Base-by-base conservation (phyloP, 2,113 vertebrate genomes). In the Malaclemys terrapin region DNA sequence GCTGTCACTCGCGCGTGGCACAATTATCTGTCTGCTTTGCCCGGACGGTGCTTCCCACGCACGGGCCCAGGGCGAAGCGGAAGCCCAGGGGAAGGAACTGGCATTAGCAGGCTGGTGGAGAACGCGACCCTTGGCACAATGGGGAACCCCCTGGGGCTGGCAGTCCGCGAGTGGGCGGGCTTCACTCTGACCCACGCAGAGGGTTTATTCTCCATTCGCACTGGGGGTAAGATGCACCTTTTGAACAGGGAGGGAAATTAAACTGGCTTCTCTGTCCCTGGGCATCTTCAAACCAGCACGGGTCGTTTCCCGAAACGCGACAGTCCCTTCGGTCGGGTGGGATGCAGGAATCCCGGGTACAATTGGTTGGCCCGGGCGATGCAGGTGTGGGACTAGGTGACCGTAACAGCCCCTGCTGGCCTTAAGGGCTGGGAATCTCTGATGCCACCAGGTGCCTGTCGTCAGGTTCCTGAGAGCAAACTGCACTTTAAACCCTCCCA, bases 301-400 rank as follows among this genome's bases (percentile, higher is more conserved):
- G 17, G 35, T 1, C 1, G 3, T 17, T 19, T n/a, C 65, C 16
- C 8, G 2, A n/a, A n/a, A 19, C 9, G 65, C 3, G 17, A 8
- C 65, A n/a, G 17, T 17, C 35, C 35, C 35, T 20, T 69, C 8
- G 35, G 31, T 35, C 2, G 31, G 14, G 65, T 8, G 8, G 62
- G 35, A 10, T 19, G 65, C 65, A 69, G 35, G 65, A 69, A 20
- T 11, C 56, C 35, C 1, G 35, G 62, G 59, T 16, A 62, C 29
- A 35, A 16, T 29, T 31, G 4, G 62, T 31, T 17, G 62, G 31
- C 31, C 62, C 17, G 31, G 7, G 62, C 14, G 1, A 35, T 17
- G 35, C 35, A n/a, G 62, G 3, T 17, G 59, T 19, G 35, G 7
- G 31, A 4, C 13, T n/a, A 19, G 62, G 16, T 35, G 62, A n/a